These are phyloP conservation scores for Ctenopoma multispine DNA, from an alignment of 2,797 vertebrate species.

Conservation along the genomic window DNA sequence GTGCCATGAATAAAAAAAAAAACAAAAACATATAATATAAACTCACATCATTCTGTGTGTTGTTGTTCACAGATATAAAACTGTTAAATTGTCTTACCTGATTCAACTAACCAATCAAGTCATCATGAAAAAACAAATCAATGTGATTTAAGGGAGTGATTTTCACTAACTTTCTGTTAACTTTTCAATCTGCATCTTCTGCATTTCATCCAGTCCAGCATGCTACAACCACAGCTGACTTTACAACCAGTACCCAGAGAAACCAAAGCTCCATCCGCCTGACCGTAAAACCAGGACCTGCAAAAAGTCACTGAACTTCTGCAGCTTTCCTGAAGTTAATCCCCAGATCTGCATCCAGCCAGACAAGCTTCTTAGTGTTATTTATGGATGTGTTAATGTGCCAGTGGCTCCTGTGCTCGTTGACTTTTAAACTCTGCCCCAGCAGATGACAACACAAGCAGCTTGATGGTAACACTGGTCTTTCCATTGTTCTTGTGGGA, in stretches of 20 bases:
- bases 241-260: slow-evolving; percentile 9
- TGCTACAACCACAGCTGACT: neutral
- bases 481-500: slow-evolving; percentile 1
- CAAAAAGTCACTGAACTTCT: slow-evolving; percentile 28
- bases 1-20: neutral
- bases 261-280: slow-evolving; percentile 18
- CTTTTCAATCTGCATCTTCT: neutral
- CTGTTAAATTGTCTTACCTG: neutral
- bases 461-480: neutral
- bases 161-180: neutral
- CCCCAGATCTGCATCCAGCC: slow-evolving; percentile 60
- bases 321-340: slow-evolving; percentile 56
- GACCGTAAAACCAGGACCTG: slow-evolving; percentile 7
- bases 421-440: slow-evolving; percentile 44
- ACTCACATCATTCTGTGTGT: neutral
- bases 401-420: slow-evolving; percentile 25
- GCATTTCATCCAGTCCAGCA: neutral
- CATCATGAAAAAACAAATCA: neutral
- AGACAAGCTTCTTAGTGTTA: slow-evolving; percentile 78
- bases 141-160: neutral
- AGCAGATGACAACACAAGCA: slow-evolving; percentile 16
- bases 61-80: neutral
- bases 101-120: neutral
- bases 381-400: slow-evolving; percentile 68
- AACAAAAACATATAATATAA: neutral